phyloP scores from a whole-genome alignment of 2,797 vertebrate species.

The Perodicticus potto region DNA sequence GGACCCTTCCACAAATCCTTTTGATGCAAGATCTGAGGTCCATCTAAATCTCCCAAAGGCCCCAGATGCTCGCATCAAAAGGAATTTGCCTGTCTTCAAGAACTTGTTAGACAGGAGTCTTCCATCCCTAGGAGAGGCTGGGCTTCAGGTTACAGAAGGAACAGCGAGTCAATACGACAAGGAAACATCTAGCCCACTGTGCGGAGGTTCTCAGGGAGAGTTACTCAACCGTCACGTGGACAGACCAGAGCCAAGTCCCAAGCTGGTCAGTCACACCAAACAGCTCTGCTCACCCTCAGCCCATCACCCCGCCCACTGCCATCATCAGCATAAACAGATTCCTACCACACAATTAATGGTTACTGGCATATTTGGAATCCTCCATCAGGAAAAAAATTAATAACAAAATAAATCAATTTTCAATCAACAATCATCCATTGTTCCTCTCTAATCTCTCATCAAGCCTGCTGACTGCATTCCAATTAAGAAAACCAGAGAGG shows the following conservation, averaged over 20 bases:
- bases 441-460: not conserved
- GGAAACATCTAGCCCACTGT: not conserved
- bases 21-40: not conserved
- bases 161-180: not conserved
- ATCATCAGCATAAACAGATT: conserved; percentile 50
- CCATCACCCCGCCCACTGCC: not conserved
- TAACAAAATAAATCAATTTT: conserved; percentile 29
- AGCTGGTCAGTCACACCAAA: conserved; percentile 25
- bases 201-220: not conserved
- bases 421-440: conserved; percentile 1
- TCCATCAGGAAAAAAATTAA: not conserved
- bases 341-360: not conserved
- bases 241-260: not conserved
- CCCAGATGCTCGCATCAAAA: not conserved
- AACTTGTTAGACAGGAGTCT: not conserved
- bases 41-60: not conserved
- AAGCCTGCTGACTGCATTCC: not conserved
- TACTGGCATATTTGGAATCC: conserved; percentile 42
- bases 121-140: not conserved
- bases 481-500: not conserved
- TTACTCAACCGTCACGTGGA: not conserved
- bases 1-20: not conserved
- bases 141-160: conserved; percentile 18
- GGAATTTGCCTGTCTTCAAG: not conserved
- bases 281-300: conserved; percentile 28